phyloP scores from a whole-genome alignment of 2,113 vertebrate genomes.

The Callocephalon fimbriatum region DNA sequence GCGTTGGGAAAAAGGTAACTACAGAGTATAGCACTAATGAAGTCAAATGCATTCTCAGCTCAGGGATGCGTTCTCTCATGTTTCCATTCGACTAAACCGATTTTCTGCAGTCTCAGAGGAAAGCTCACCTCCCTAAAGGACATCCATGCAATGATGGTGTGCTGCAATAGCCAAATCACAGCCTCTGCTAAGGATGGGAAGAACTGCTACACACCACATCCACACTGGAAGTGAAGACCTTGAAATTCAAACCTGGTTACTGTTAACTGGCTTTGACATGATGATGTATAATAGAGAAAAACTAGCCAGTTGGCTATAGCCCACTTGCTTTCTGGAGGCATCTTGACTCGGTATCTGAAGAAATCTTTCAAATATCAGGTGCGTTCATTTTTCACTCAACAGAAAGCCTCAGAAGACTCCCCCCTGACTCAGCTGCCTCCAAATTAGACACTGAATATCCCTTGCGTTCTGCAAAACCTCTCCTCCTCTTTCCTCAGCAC shows the following conservation, averaged over 20 bases:
- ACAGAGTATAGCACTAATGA: neutral
- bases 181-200: neutral
- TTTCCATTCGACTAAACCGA: neutral
- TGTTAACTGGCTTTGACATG: neutral
- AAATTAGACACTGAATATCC: neutral
- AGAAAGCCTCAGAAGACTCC: neutral
- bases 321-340: neutral
- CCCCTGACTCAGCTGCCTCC: neutral
- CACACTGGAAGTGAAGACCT: neutral
- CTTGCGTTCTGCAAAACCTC: neutral
- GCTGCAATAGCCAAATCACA: neutral
- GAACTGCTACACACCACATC: neutral
- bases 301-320: neutral
- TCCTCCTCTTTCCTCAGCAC: neutral
- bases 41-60: neutral
- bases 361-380: neutral
- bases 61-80: neutral
- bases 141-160: neutral
- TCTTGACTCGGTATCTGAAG: neutral
- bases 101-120: neutral
- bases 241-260: neutral
- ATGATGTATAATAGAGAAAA: neutral
- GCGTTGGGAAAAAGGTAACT: neutral
- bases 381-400: neutral
- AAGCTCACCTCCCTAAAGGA: neutral